Conservation (phyloP, 1,140 invertebrate genomes). For the Pseudomyrmex flavicornis region DNA sequence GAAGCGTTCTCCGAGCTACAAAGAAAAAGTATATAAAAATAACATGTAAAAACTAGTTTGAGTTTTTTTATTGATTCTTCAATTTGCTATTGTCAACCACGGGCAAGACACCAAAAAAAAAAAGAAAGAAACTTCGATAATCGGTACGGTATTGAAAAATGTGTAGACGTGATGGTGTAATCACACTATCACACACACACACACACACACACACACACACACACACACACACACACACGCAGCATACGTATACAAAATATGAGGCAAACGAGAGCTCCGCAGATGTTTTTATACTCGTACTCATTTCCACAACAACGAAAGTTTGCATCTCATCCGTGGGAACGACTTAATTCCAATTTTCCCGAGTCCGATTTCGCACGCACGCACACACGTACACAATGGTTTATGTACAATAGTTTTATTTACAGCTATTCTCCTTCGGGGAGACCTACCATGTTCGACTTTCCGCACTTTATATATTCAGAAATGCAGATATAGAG, state of each 20-base stretch:
- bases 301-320: not conserved
- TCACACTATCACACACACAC: not conserved
- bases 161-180: not conserved
- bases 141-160: not conserved
- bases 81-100: not conserved
- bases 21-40: not conserved
- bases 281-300: not conserved
- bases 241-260: not conserved
- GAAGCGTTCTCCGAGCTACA: not conserved
- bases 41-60: not conserved
- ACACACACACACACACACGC: no score
- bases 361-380: conserved; percentile 25
- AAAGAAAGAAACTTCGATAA: not conserved
- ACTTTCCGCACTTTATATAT: not conserved
- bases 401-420: not conserved
- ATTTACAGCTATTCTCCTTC: no score
- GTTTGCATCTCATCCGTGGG: conserved; percentile 1
- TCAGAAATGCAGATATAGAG: not conserved
- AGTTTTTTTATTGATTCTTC: not conserved
- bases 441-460: conserved; percentile 5
- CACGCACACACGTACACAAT: not conserved
- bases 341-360: conserved; percentile 33
- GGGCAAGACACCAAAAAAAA: no score
- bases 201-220: no score
- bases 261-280: no score